Evolutionary conservation across 1,140 invertebrate species (phyloP), one percentile per base, ranked within the genome.

Genomic region (Nasonia giraulti): DNA sequence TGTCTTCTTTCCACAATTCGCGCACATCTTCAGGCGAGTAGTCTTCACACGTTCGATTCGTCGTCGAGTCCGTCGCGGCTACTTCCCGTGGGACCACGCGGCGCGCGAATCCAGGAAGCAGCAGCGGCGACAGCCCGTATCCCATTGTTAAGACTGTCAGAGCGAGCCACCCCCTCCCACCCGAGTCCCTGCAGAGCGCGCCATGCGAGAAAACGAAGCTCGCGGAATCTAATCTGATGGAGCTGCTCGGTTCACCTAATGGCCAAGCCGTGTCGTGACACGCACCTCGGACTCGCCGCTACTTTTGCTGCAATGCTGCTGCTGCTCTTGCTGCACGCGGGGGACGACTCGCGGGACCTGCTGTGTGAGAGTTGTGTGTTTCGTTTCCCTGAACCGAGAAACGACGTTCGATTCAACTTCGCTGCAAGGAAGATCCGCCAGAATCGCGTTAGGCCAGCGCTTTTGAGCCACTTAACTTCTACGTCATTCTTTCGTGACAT

Each of bases 241-340:
- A 90, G 86, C 91, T 86, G 89, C 87, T 82, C 86, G 90, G 90
- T 90, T 90, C 90, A 90, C 89, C 88, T 92, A 92, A 92, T 92
- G 91, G 91, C 90, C 90, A 91, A 92, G 90, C 91, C 91, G 89
- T 92, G 91, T 92, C 89, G 90, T 89, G 90, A 91, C 90, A 91
- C 91, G 90, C 91, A 92, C 89, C 90, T 90, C 86, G 84, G 89
- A 87, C 89, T 91, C 85, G 20, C 20, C 23, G 27, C 2, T 17
- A 27, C 27, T 71, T 71, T 71, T 71, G 44, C 14, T 47, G 85
- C 86, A 1, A n/a, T 44, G 31, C 8, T 31, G 31, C 40, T 44
- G 40, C 55, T 31, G 6, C 8, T n/a, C 27, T 11, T 1, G 37
- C 37, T 17, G 2, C 2, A 50, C n/a, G 81, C 27, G 27, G 27